Base-by-base conservation (phyloP, 1,140 invertebrate genomes). In the Copidosoma floridanum region DNA sequence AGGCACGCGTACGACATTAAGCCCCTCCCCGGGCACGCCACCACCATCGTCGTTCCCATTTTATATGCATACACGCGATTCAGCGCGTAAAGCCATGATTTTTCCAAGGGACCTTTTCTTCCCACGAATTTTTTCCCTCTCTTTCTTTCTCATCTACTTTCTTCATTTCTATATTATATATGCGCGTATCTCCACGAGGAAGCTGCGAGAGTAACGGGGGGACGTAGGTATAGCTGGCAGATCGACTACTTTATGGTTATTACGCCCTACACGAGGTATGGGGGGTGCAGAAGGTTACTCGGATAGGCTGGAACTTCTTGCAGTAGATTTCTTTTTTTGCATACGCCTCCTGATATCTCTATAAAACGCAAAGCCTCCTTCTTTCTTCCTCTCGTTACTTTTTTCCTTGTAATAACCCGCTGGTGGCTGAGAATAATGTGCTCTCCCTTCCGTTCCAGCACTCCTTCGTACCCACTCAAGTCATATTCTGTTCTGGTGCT, bases 11-110 rank as follows among this genome's bases (percentile, higher is more conserved):
- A 61, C 56, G 47, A 55, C 47, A 65, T 68, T 61, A 73, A 73
- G 72, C 71, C 71, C 71, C 73, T 68, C n/a, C n/a, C n/a, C n/a
- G n/a, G n/a, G n/a, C n/a, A n/a, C n/a, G n/a, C n/a, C n/a, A n/a
- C n/a, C n/a, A n/a, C n/a, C n/a, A n/a, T n/a, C n/a, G n/a, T n/a
- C n/a, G n/a, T 71, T 74, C 66, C 66, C 68, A 66, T 66, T 74
- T 74, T 74, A 74, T 69, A 74, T 74, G 70, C 72, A 74, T 71
- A 71, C 68, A n/a, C 68, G 66, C 67, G 72, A 73, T 72, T 72
- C 68, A 67, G 71, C 67, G 67, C 72, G 70, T 69, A 69, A 73
- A 71, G 62, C 72, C 67, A 71, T 73, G 71, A 71, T 73, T 73
- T 71, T 73, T 73, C 67, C 66, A 51, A 60, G 63, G 64, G 63